Base-by-base conservation (phyloP, 2,113 vertebrate genomes). In the Embiotoca jacksoni region DNA sequence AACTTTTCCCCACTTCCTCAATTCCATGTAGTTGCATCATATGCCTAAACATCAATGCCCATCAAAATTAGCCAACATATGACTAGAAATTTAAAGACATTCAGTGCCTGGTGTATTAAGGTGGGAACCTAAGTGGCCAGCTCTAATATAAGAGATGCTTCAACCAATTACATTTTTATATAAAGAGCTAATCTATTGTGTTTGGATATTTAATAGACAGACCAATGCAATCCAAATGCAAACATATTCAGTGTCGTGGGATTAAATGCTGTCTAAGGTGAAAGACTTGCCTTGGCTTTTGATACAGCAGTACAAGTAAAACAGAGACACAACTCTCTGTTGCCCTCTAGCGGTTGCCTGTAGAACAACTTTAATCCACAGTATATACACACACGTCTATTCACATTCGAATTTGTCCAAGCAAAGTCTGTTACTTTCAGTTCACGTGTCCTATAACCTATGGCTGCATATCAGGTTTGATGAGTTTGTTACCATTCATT, bases 321-420 rank as follows among this genome's bases (percentile, higher is more conserved):
- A 60, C 30, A 31, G 35, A 68, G 7, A 36, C 6, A 11, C 2
- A 23, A 23, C 8, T 49, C 41, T 82, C 23, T 78, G 66, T 6
- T 81, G 74, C 81, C 79, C 69, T 88, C 89, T 89, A 32, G 3
- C 78, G 85, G 72, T 1, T 14, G 3, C 0, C 2, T 54, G 9
- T 15, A 33, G 41, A 81, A 70, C 30, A 66, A 57, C 32, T 2
- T 23, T 3, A 61, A 63, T n/a, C 23, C 23, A 23, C 23, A 23
- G 1, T 23, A 23, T 23, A 23, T 23, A 23, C 23, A 23, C 23
- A 23, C 1, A 44, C 8, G 14, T 16, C 47, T 11, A 15, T 16
- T 31, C 8, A 23, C 50, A 33, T 7, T 31, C 14, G 35, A 36
- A 56, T 46, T 11, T 59, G 16, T 30, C 31, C 0, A 5, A 13